A percentile compares a stretch with the other conserved stretches of the same genome.
These are phyloP conservation scores for Tarsius wallacei DNA, from an alignment of 2,797 vertebrate genomes.

Conservation along the genomic window DNA sequence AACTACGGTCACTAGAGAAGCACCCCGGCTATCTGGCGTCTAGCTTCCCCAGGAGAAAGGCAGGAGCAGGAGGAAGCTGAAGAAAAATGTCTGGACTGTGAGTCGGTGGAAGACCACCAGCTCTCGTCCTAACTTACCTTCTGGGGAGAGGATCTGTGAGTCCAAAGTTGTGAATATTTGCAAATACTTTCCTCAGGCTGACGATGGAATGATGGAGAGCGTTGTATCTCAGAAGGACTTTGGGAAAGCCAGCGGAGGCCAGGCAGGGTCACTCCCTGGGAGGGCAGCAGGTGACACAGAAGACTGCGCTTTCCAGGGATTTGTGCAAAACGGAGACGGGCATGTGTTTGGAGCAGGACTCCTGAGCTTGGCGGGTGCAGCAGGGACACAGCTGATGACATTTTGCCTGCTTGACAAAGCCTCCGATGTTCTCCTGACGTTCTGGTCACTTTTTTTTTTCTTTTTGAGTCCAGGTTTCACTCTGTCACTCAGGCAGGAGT, in stretches of 20 bases:
- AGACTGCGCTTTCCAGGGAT: background rate
- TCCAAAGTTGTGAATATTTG: background rate
- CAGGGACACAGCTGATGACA: background rate
- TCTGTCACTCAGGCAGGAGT: too few relatives aligned
- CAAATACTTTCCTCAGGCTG: background rate
- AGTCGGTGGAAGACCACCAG: background rate
- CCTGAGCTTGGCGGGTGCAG: background rate
- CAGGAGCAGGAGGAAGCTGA: background rate
- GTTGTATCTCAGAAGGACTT: background rate
- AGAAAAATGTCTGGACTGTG: background rate
- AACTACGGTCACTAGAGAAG: background rate
- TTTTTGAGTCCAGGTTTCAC: too few relatives aligned
- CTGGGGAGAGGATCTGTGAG: background rate
- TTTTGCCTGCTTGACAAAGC: background rate
- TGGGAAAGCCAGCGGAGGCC: background rate
- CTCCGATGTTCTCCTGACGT: background rate
- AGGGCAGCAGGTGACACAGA: background rate
- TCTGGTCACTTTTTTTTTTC: constrained; percentile 39
- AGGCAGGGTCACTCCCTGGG: background rate
- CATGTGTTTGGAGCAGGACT: background rate
- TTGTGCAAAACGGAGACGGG: background rate
- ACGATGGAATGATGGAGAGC: background rate
- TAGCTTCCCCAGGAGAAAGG: background rate
- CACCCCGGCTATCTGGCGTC: background rate
- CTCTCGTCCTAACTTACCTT: background rate